Conservation (phyloP, 2,888 invertebrate species). For the Cremastinae sp. region DNA sequence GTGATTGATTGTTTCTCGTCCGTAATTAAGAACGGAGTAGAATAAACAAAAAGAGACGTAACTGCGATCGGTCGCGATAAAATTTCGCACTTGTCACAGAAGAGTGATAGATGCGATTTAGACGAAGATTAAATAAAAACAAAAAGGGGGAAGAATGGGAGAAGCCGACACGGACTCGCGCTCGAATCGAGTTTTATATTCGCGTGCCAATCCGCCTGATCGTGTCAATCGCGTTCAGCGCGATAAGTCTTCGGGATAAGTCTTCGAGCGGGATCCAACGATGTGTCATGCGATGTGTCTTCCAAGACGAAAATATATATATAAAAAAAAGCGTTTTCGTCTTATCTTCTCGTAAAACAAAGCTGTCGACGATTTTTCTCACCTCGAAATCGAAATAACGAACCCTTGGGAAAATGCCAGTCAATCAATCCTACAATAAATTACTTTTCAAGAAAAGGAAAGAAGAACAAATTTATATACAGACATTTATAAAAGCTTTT, state of each 20-base stretch:
- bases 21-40: background rate
- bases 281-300: slow-evolving; percentile 52
- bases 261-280: slow-evolving; percentile 49
- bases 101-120: slow-evolving; percentile 6
- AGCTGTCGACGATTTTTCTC: slow-evolving; percentile 16
- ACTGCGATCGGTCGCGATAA: background rate
- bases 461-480: too few relatives aligned
- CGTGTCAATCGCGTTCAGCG: slow-evolving; percentile 58
- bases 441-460: too few relatives aligned
- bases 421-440: too few relatives aligned
- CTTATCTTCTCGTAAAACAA: slow-evolving; percentile 14
- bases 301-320: slow-evolving; percentile 34
- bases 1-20: too few relatives aligned
- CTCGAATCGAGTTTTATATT: slow-evolving; percentile 33
- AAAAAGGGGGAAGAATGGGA: slow-evolving; percentile 16
- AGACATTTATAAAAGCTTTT: too few relatives aligned
- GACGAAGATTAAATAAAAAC: slow-evolving; percentile 8
- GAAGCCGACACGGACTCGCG: slow-evolving; percentile 20
- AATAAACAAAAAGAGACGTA: background rate
- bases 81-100: slow-evolving; percentile 19
- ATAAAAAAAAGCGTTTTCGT: slow-evolving; percentile 20
- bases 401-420: too few relatives aligned
- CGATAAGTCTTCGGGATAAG: slow-evolving; percentile 61
- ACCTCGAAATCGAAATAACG: too few relatives aligned
- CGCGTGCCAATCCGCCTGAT: slow-evolving; percentile 62